Evolutionary conservation across 2,797 vertebrate genomes (phyloP).

Genomic region (Rousettus madagascariensis): DNA sequence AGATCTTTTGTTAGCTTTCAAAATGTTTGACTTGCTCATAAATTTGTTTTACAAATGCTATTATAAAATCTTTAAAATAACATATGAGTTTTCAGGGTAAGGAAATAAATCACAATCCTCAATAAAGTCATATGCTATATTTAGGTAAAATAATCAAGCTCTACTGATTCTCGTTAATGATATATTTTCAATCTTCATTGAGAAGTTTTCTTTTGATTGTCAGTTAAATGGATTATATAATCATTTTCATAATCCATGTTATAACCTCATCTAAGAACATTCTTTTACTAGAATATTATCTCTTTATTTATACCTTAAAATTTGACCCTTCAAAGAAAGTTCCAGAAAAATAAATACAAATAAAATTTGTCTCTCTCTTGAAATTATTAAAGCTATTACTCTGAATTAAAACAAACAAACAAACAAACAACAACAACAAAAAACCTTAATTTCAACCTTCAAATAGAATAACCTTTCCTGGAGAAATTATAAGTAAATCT

Average conservation of each 20-base stretch:
- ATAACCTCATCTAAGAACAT: neutral
- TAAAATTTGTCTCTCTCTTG: neutral
- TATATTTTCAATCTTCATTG: constrained; percentile 1
- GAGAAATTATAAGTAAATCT: neutral
- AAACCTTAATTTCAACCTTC: neutral
- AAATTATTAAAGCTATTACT: neutral
- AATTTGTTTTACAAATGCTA: constrained; percentile 31
- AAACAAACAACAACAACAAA: no score
- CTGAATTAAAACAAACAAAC: neutral
- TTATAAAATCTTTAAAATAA: constrained; percentile 48
- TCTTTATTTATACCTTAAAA: constrained; percentile 51
- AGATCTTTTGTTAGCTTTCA: neutral
- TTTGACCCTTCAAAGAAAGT: constrained; percentile 27
- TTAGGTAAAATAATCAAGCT: constrained; percentile 18
- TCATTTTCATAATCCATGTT: constrained; percentile 35
- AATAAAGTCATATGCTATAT: constrained; percentile 19
- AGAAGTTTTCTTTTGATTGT: constrained; percentile 3
- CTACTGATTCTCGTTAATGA: constrained; percentile 21
- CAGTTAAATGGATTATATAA: constrained; percentile 2
- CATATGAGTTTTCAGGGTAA: neutral
- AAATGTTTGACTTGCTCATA: constrained; percentile 31
- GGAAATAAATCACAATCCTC: constrained; percentile 7
- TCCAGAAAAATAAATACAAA: constrained; percentile 30
- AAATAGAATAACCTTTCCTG: neutral
- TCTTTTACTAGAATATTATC: constrained; percentile 12